phyloP scores from a whole-genome alignment of 2,113 vertebrate genomes.

The Grammomys dolichurus region DNA sequence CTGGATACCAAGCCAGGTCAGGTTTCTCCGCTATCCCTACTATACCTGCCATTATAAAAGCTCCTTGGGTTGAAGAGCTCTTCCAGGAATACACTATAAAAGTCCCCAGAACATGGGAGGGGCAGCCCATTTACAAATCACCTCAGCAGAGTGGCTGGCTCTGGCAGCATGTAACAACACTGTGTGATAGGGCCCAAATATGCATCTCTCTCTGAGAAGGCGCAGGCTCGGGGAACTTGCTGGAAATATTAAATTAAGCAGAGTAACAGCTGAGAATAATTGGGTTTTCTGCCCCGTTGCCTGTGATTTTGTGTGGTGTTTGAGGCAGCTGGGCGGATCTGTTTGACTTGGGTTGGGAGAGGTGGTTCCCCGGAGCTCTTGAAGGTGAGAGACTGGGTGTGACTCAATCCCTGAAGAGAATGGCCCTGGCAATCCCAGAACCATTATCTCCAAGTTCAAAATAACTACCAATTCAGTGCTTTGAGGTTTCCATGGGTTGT shows the following conservation, averaged over 20 bases:
- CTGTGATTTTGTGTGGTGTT: constrained; percentile 90
- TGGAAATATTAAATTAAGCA: constrained; percentile 99
- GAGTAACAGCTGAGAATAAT: constrained; percentile 98
- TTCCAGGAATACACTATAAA: constrained; percentile 66
- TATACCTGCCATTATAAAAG: constrained; percentile 54
- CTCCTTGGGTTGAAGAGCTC: constrained; percentile 66
- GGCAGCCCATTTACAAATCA: constrained; percentile 89
- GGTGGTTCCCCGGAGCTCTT: neutral
- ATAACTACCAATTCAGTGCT: too few species aligned
- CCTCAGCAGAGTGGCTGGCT: constrained; percentile 92
- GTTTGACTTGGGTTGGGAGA: constrained; percentile 34
- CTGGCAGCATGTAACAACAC: constrained; percentile 95
- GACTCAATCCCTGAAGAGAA: rapidly evolving
- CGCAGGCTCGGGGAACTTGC: constrained; percentile 90
- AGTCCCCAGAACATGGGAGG: constrained; percentile 82
- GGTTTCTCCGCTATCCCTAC: neutral
- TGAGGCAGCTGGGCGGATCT: constrained; percentile 88
- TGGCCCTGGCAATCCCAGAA: neutral
- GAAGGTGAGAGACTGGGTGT: neutral
- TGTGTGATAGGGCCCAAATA: constrained; percentile 96
- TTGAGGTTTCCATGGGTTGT: neutral
- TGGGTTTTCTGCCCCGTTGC: constrained; percentile 98
- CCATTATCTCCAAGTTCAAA: neutral
- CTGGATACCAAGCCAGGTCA: constrained; percentile 43
- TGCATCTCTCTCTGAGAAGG: constrained; percentile 91